Base-by-base conservation (phyloP, 2,888 invertebrate species). In the Trichopoda pennipes region DNA sequence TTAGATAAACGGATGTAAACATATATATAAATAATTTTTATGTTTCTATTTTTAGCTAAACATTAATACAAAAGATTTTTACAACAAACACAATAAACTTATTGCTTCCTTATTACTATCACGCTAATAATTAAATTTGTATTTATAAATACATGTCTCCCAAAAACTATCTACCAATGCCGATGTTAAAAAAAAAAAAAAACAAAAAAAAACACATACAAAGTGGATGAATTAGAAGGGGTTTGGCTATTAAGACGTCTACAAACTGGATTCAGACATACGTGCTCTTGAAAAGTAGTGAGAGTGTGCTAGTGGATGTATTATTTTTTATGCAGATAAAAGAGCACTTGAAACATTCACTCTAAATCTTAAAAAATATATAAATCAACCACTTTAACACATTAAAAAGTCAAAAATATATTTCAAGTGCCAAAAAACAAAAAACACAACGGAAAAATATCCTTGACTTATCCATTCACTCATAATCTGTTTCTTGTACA, bases 361-460 rank as follows among this genome's bases (percentile, higher is more conserved):
- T 21, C 38, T 53, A 77, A 42, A 70, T 66, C 64, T 70, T 81
- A 70, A 6, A 28, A 72, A 78, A 74, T 75, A 81, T 75, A 81
- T 81, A 81, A 81, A 81, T 81, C 81, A 81, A 81, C 58, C 70
- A 81, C 81, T 81, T 81, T 78, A 81, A 75, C 81, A 81, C 81
- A 81, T 81, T 81, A 81, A 81, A 81, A 81, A 81, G 81, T 81
- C 78, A 78, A 81, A 81, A 81, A 70, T 81, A 60, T 81, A 66
- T 70, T 75, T 78, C 74, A 81, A 81, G 81, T 78, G 78, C 78
- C 78, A 81, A 63, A 69, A 73, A 53, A 53, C 58, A 38, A 38
- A 12, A 38, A 38, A 38, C 28, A 2, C 14, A 60, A 53, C 61
- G 47, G 38, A 74, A 70, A 32, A 74, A 60, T 75, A 70, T 78